Percentiles rank a stretch among this genome's conserved stretches.
These are phyloP conservation scores for Zeugodacus cucurbitae DNA, from an alignment of 1,140 invertebrate genomes.

Conservation along the genomic window DNA sequence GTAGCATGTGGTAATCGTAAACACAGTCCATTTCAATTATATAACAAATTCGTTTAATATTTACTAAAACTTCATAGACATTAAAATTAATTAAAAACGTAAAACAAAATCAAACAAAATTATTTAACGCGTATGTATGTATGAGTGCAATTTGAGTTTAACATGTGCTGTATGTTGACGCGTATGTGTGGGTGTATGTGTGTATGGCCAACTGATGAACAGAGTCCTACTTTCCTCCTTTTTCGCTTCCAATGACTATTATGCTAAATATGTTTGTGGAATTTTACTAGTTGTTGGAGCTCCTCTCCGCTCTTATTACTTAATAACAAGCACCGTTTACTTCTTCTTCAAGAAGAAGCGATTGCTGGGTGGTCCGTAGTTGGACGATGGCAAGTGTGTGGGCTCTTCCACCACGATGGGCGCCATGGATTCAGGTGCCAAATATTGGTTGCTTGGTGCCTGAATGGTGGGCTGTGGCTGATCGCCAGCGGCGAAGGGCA, in stretches of 20 bases:
- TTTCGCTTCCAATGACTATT: background rate
- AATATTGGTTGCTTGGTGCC: conserved; percentile 56
- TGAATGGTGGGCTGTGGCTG: conserved; percentile 57
- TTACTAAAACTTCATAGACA: background rate
- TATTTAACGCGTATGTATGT: background rate
- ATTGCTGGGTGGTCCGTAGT: conserved; percentile 56
- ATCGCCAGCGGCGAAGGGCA: conserved; percentile 50
- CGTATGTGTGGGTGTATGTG: background rate
- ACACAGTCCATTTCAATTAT: background rate
- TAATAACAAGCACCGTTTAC: background rate
- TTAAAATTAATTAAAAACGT: conserved; percentile 27
- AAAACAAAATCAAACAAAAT: background rate
- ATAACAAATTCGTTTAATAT: conserved; percentile 27
- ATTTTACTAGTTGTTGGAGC: background rate
- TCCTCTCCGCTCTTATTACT: conserved; percentile 44
- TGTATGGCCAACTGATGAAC: background rate
- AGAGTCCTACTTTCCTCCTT: background rate
- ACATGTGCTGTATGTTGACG: background rate
- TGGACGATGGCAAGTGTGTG: conserved; percentile 54
- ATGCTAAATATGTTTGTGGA: background rate
- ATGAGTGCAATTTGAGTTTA: background rate
- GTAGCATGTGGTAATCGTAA: background rate
- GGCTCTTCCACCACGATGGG: conserved; percentile 50
- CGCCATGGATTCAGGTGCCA: conserved; percentile 53
- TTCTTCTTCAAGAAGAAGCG: conserved; percentile 60